phyloP scores from a whole-genome alignment of 2,888 invertebrate species.

The Eledone cirrhosa region DNA sequence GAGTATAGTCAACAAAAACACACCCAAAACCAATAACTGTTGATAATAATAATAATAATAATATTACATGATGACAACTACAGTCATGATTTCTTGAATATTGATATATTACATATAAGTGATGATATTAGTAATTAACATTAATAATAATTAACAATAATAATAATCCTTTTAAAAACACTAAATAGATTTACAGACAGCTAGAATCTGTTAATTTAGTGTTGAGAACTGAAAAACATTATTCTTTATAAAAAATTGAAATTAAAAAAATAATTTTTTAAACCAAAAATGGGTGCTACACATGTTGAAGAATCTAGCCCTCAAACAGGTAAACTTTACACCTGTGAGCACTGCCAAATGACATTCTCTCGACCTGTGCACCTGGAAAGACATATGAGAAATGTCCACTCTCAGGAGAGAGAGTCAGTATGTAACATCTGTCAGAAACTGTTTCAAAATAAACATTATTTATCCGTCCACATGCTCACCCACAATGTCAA shows the following conservation, averaged over 20 bases:
- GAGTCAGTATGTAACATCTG: slow-evolving; percentile 14
- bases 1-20: too few relatives aligned
- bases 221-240: too few relatives aligned
- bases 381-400: slow-evolving; percentile 9
- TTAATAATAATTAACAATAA: too few relatives aligned
- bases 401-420: slow-evolving; percentile 19
- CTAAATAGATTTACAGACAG: too few relatives aligned
- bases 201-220: too few relatives aligned
- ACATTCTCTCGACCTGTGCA: slow-evolving; percentile 19
- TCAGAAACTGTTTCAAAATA: slow-evolving; percentile 17
- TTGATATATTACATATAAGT: too few relatives aligned
- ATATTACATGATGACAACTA: too few relatives aligned
- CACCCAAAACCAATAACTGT: too few relatives aligned
- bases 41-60: too few relatives aligned
- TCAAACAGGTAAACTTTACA: slow-evolving; percentile 7
- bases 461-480: slow-evolving; percentile 21
- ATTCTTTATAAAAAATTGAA: background rate
- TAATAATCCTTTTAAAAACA: too few relatives aligned
- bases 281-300: slow-evolving; percentile 19
- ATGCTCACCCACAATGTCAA: slow-evolving; percentile 9
- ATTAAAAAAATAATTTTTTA: background rate
- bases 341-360: slow-evolving; percentile 23
- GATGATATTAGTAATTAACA: too few relatives aligned
- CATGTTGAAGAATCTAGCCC: slow-evolving; percentile 9
- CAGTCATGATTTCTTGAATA: too few relatives aligned